Percentiles rank a stretch among this genome's conserved stretches.
These are phyloP conservation scores for Notolabrus celidotus DNA, from an alignment of 2,797 vertebrate genomes.

Conservation along the genomic window DNA sequence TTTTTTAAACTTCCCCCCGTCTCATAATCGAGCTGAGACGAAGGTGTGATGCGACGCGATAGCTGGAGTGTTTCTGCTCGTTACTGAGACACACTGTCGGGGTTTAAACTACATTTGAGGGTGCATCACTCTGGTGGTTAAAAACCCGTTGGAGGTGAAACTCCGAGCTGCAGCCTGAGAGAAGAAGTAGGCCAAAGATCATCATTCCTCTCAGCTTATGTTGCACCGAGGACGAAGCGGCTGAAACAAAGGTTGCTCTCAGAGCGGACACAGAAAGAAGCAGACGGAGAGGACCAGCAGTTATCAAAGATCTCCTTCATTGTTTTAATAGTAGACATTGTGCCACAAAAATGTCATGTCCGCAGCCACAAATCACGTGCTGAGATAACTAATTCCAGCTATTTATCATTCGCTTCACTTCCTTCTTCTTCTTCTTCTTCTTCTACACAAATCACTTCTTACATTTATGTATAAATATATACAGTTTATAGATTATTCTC, in stretches of 20 bases:
- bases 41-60: too few relatives aligned
- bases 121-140: too few relatives aligned
- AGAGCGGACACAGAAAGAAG: not conserved
- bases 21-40: too few relatives aligned
- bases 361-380: conserved; percentile 94
- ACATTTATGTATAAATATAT: conserved; percentile 89
- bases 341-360: conserved; percentile 95
- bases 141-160: not conserved
- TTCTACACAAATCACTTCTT: conserved; percentile 92
- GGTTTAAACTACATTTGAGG: too few relatives aligned
- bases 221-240: not conserved
- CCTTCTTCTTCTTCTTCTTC: too few relatives aligned
- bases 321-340: conserved; percentile 92
- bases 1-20: too few relatives aligned
- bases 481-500: conserved; percentile 74
- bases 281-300: conserved; percentile 79
- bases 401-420: conserved; percentile 85
- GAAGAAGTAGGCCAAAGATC: conserved; percentile 51
- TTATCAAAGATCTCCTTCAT: conserved; percentile 98
- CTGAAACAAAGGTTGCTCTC: not conserved
- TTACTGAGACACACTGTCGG: too few relatives aligned
- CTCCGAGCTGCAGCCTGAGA: conserved; percentile 8
- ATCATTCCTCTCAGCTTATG: conserved; percentile 48
- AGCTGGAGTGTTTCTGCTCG: too few relatives aligned
- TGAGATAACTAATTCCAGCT: conserved; percentile 89